phyloP scores from a whole-genome alignment of 2,113 vertebrate species.

The Suricata suricatta region DNA sequence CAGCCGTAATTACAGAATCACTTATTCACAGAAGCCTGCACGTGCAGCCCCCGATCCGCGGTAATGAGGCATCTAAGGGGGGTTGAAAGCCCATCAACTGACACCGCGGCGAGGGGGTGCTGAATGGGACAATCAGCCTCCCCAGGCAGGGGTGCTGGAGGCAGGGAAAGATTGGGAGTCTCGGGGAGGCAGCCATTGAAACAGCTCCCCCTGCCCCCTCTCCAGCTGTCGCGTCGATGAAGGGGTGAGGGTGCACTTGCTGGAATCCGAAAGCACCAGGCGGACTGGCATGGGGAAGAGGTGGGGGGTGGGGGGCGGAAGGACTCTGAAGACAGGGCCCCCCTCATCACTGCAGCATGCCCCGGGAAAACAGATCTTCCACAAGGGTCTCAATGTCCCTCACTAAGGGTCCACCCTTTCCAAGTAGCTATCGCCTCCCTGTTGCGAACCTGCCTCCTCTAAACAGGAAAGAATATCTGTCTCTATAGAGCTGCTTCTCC shows the following conservation, averaged over 20 bases:
- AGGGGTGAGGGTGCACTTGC: not conserved
- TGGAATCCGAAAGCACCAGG: not conserved
- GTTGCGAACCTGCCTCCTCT: not conserved
- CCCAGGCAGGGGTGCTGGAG: constrained; percentile 61
- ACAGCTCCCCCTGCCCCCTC: constrained; percentile 14
- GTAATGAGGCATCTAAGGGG: constrained; percentile 79
- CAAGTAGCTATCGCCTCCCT: not conserved
- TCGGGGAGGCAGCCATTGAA: constrained; percentile 28
- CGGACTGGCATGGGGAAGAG: not conserved
- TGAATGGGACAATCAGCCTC: constrained; percentile 78
- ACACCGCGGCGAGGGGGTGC: not conserved
- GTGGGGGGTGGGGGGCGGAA: fast-evolving
- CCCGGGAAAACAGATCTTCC: not conserved
- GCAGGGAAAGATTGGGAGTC: not conserved
- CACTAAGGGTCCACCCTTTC: not conserved
- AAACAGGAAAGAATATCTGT: not conserved
- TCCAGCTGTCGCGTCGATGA: constrained; percentile 69
- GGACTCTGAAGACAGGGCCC: not conserved
- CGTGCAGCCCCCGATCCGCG: constrained; percentile 47
- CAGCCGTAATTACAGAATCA: constrained; percentile 69
- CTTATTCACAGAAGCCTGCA: constrained; percentile 70
- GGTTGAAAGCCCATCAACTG: constrained; percentile 72
- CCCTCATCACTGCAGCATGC: not conserved
- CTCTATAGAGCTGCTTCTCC: not conserved
- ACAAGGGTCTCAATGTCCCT: not conserved